Conservation (phyloP, 2,888 invertebrate genomes). For the Lagria hirta region DNA sequence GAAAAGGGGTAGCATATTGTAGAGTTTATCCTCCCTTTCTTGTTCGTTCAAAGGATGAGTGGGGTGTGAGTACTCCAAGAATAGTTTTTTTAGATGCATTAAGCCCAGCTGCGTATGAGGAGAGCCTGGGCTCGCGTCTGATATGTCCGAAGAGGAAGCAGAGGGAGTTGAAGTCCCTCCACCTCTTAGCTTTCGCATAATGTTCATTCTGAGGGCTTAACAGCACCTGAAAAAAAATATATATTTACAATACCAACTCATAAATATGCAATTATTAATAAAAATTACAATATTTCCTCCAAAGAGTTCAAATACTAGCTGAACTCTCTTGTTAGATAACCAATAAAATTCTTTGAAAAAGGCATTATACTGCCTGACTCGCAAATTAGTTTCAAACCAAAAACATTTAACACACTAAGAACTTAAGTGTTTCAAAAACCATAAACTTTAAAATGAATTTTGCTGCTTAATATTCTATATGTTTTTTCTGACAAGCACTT, state of each 20-base stretch:
- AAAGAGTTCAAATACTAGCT: too few species aligned
- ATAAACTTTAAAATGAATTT: too few species aligned
- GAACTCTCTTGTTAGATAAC: too few species aligned
- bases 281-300: too few species aligned
- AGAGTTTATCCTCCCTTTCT: conserved; percentile 89
- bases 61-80: conserved; percentile 92
- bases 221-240: conserved; percentile 22
- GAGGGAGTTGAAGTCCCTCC: conserved; percentile 57
- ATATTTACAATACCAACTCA: neutral
- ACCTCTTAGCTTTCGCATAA: conserved; percentile 87
- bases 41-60: conserved; percentile 75
- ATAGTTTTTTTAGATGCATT: conserved; percentile 94
- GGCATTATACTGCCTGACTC: too few species aligned
- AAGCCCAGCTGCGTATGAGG: conserved; percentile 87
- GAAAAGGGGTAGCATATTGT: conserved; percentile 96
- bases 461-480: too few species aligned
- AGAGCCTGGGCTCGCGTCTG: conserved; percentile 63
- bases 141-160: conserved; percentile 58
- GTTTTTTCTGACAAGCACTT: too few species aligned
- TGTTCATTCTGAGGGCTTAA: conserved; percentile 67
- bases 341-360: too few species aligned
- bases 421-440: too few species aligned
- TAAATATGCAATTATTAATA: neutral
- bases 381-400: too few species aligned
- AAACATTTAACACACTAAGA: too few species aligned